phyloP scores from a whole-genome alignment of 2,113 vertebrate genomes.

The Tupaia tana region DNA sequence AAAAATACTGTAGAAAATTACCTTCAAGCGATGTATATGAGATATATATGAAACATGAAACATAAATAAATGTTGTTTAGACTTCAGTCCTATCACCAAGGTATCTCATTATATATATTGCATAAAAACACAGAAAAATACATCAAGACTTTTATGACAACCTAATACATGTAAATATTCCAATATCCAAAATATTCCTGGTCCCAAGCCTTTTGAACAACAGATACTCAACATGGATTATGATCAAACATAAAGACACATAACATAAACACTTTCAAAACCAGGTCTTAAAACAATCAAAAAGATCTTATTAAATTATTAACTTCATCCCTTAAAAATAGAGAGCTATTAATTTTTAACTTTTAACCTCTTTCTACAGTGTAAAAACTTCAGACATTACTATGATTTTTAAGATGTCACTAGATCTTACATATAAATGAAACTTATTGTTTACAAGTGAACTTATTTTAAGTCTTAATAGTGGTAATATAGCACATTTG shows the following conservation, averaged over 20 bases:
- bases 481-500: not conserved
- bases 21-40: too few relatives aligned
- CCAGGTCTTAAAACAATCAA: conserved; percentile 52
- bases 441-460: not conserved
- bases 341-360: conserved; percentile 5
- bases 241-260: conserved; percentile 7
- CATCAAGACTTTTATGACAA: too few relatives aligned
- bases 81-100: too few relatives aligned
- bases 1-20: too few relatives aligned
- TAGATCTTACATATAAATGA: conserved; percentile 31
- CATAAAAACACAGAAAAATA: too few relatives aligned
- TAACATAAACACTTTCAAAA: conserved; percentile 46
- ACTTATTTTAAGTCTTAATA: not conserved
- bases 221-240: not conserved
- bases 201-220: too few relatives aligned
- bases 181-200: too few relatives aligned
- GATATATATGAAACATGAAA: too few relatives aligned
- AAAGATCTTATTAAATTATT: conserved; percentile 10
- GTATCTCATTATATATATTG: too few relatives aligned
- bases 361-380: conserved; percentile 3
- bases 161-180: too few relatives aligned
- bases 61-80: too few relatives aligned
- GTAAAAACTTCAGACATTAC: conserved; percentile 39
- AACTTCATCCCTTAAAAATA: conserved; percentile 33
- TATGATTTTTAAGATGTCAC: conserved; percentile 27